Evolutionary conservation across 2,888 invertebrate species (phyloP), one percentile per base, ranked within the genome.

Genomic region (Drosophila pseudotakahashii): DNA sequence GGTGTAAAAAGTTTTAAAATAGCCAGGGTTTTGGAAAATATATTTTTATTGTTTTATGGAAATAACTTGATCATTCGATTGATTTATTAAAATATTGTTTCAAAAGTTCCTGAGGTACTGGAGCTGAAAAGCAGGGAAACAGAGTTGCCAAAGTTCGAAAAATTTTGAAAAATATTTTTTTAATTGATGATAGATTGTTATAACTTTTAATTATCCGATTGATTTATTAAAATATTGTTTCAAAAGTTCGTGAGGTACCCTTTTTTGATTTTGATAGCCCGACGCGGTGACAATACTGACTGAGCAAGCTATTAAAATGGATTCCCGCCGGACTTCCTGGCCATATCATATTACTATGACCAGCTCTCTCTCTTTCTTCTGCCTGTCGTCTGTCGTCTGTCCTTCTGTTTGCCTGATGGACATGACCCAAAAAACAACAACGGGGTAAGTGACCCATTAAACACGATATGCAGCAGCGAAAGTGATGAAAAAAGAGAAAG

Each of bases 281-380:
- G n/a, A 10, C 13, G 19, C n/a, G 3, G 34, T 19, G 16, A 48
- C 48, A 48, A 34, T 32, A 13, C 48, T 48, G 48, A 32, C 6
- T 3, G 16, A 26, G 47, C 62, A 39, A 75, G 77, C 88, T 86
- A 86, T 83, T 84, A 88, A 85, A 88, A 87, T 85, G 87, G 85
- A 88, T 87, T 85, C 84, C 87, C 89, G 79, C 87, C 84, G 84
- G 84, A 85, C 89, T 84, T 85, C 84, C 84, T 88, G 87, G 71
- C 63, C 75, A 73, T 87, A 87, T 85, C 84, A 74, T 73, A 76
- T 85, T 85, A 87, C 84, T 30, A 34, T 30, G 30, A 30, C 30
- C 30, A 7, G 30, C 30, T 34, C 59, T 23, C 13, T 19, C 19
- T 42, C 19, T 32, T 2, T n/a, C 26, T 7, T 7, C 26, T 23